Evolutionary conservation across 2,797 vertebrate genomes (phyloP).

Genomic region (Adelosebastes latens): DNA sequence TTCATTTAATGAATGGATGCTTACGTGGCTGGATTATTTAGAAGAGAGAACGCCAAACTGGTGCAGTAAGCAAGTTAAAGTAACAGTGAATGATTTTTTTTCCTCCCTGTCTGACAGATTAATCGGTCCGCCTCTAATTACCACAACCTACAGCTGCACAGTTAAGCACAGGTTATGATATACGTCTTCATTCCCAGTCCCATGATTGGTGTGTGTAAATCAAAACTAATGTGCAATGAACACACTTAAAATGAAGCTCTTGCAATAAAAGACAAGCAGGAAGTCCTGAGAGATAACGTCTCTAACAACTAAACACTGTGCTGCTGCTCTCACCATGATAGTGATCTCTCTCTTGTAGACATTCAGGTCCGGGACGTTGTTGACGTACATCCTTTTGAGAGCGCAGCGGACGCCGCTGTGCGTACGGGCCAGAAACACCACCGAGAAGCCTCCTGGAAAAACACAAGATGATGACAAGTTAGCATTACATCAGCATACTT

Average conservation of each 20-base stretch:
- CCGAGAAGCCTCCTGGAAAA: slow-evolving; percentile 93
- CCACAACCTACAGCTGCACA: background rate
- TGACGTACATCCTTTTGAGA: slow-evolving; percentile 97
- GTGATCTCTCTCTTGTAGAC: slow-evolving; percentile 97
- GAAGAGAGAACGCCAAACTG: no score
- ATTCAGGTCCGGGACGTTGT: slow-evolving; percentile 92
- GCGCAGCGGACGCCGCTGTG: slow-evolving; percentile 91
- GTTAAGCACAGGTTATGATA: background rate
- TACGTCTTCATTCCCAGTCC: background rate
- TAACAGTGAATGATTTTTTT: no score
- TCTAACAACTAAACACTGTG: background rate
- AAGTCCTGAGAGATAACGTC: background rate
- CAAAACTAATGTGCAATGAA: background rate
- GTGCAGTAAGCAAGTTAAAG: no score
- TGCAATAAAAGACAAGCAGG: background rate
- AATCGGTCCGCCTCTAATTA: background rate
- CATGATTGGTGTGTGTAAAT: background rate
- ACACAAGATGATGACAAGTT: background rate
- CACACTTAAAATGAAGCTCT: background rate
- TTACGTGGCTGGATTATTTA: no score
- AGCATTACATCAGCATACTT: background rate
- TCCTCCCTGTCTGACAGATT: no score
- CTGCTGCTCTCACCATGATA: slow-evolving; percentile 88
- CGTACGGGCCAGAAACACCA: slow-evolving; percentile 93
- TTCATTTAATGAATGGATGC: no score